Base-by-base conservation (phyloP, 2,888 invertebrate genomes). In the Melinaea marsaeus region DNA sequence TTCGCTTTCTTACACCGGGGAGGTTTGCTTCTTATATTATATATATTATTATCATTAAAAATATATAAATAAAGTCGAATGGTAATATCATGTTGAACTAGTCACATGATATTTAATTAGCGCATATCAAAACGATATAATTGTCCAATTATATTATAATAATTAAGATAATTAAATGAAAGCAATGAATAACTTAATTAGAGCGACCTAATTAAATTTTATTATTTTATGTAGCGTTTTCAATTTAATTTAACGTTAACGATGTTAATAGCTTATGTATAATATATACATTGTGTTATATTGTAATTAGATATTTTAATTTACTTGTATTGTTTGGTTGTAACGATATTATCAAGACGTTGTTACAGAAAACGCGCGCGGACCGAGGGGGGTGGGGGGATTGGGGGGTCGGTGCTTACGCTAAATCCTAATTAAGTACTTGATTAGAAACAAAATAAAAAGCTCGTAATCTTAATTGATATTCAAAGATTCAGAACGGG, bases 371-470 rank as follows among this genome's bases (percentile, higher is more conserved):
- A 66, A 60, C 58, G 56, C 59, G 33, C 54, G 60, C 63, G 55
- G 60, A 57, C 64, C 57, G 65, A 65, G 58, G 63, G 64, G 59
- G 13, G 64, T 54, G 63, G 59, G 13, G 64, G 55, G 65, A 64
- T 58, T 63, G 64, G 59, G 22, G 63, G 55, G 62, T 62, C 60
- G 66, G 70, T 75, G 76, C 76, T 78, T 75, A 79, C 78, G 76
- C 79, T 83, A 80, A 87, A 84, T 82, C 83, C 84, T 85, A 86
- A 88, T 86, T 86, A 88, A 86, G 81, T 85, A 79, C 79, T 85
- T 84, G 85, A 87, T 85, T 86, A 86, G 81, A 83, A 81, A 73
- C 78, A 75, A 79, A 85, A 85, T 86, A 84, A 85, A 84, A 87
- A 84, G 76, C 79, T 82, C 79, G 83, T 85, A 84, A 87, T 87